Conservation (phyloP, 2,888 invertebrate species). For the Dasysyrphus albostriatus region DNA sequence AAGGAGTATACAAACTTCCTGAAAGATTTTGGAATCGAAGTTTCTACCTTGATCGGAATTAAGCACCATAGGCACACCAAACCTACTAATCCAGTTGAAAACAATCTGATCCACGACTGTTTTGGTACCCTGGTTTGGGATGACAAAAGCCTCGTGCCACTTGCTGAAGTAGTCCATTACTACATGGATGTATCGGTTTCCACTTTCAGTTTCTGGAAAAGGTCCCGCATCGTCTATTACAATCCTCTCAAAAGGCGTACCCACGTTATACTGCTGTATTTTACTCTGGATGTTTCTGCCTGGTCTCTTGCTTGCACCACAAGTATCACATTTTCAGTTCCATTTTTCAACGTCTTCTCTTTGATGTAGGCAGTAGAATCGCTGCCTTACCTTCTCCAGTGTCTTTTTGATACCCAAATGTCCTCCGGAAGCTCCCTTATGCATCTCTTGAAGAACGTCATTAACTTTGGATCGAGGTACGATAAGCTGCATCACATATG, state of each 20-base stretch:
- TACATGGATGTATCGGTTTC: not conserved
- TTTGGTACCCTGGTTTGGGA: not conserved
- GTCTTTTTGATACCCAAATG: not conserved
- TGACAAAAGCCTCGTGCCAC: not conserved
- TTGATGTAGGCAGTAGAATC: not conserved
- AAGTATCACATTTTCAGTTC: not conserved
- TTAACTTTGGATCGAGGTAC: not conserved
- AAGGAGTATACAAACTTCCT: too few relatives aligned
- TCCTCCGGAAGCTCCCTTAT: not conserved
- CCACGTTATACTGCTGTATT: not conserved
- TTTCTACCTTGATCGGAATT: too few relatives aligned
- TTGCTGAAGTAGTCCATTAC: constrained; percentile 2
- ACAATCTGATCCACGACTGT: not conserved
- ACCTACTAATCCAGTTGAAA: too few relatives aligned
- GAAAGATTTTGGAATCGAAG: too few relatives aligned
- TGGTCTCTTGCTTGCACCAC: not conserved
- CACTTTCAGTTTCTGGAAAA: too few relatives aligned
- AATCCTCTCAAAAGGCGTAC: not conserved
- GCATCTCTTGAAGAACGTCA: too few relatives aligned
- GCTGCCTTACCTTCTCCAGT: not conserved
- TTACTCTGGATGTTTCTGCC: not conserved
- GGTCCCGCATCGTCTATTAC: not conserved
- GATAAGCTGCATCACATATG: not conserved
- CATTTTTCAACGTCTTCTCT: not conserved
- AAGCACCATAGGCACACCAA: too few relatives aligned